A percentile compares a stretch with the other conserved stretches of the same genome.
Evolutionary conservation across 2,888 invertebrate genomes (phyloP).

Genomic region (Temnothorax rugatulus): DNA sequence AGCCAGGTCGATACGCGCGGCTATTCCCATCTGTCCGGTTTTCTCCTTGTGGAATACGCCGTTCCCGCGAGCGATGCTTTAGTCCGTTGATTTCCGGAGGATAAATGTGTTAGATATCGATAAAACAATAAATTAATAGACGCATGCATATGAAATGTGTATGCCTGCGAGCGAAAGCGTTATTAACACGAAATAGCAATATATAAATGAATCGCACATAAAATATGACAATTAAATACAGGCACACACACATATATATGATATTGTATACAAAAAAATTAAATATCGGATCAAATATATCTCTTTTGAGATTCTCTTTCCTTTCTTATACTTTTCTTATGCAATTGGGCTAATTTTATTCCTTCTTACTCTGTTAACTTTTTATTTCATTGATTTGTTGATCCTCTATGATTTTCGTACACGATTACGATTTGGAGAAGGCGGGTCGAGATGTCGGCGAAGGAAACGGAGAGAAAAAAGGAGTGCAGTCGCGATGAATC

Average conservation of each 20-base stretch:
- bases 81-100: neutral
- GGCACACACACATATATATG: neutral
- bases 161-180: neutral
- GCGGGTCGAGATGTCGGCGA: slow-evolving; percentile 37
- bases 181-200: neutral
- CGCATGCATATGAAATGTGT: neutral
- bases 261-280: neutral
- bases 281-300: neutral
- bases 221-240: neutral
- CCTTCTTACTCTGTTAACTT: neutral
- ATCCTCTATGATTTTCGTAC: neutral
- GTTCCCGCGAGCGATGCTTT: neutral
- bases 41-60: slow-evolving; percentile 29
- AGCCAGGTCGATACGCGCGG: slow-evolving; percentile 42
- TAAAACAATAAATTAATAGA: neutral
- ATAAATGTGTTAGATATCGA: neutral
- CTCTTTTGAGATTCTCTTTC: neutral
- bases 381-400: neutral
- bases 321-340: neutral
- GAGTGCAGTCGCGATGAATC: slow-evolving; percentile 70
- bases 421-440: slow-evolving; percentile 51
- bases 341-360: neutral
- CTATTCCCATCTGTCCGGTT: slow-evolving; percentile 39
- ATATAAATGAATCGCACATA: neutral
- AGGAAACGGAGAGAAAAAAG: slow-evolving; percentile 43